Base-by-base conservation (phyloP, 1,140 invertebrate species). In the Spodoptera litura region DNA sequence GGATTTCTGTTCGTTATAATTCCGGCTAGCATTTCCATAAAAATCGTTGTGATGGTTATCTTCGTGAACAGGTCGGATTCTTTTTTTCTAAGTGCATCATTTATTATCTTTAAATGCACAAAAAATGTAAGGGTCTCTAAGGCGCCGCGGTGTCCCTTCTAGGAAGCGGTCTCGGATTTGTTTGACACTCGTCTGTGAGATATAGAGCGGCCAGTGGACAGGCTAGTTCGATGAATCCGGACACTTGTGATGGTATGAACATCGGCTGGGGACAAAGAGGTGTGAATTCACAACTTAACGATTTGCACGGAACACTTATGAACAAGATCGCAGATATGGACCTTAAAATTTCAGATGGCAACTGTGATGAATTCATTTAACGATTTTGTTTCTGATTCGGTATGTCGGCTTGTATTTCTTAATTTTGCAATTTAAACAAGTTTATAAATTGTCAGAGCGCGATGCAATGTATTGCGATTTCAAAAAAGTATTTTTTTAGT, bases 11-110 rank as follows among this genome's bases (percentile, higher is more conserved):
- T 91, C 87, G 84, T 92, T 93, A 94, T 92, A 90, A 93, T 94
- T 91, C 89, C 91, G 88, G 87, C 75, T 87, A 91, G 86, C 86
- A 93, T 94, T 94, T 92, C 92, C 92, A 94, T 94, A 94, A 94
- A 94, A 94, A 93, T 94, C 84, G 91, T 93, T 91, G 88, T 86
- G 93, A 94, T 94, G 88, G 88, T 93, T 94, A 94, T 94, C 93
- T 92, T 81, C 72, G 80, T 88, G 91, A 93, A 92, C 92, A 94
- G 93, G 93, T 94, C 91, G 89, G 89, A 90, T 89, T 89, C 84
- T 91, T 93, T 92, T 92, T 91, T 91, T 91, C 85, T 83, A 85
- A 88, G 86, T 85, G 88, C 90, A 91, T 94, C 93, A 93, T 94
- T 94, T 94, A 93, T 94, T 94, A 94, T 94, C 89, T 93, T 91